A percentile compares a stretch with the other conserved stretches of the same genome.
Conservation (phyloP, 2,113 vertebrate genomes). For the Calidris pygmaea region DNA sequence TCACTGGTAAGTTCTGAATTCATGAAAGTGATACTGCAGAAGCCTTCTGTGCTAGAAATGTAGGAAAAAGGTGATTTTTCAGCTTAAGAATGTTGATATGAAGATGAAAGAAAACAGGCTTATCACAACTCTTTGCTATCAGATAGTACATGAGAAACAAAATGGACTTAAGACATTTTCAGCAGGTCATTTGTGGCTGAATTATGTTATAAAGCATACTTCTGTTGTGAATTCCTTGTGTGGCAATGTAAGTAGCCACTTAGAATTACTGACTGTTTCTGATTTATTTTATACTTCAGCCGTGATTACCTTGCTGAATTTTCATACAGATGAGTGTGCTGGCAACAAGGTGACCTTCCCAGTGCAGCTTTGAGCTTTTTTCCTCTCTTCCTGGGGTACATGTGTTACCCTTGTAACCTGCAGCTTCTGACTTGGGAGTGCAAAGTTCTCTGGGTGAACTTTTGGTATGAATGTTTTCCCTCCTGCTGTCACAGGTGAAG, state of each 20-base stretch:
- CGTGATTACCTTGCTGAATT: not conserved
- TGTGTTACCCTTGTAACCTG: not conserved
- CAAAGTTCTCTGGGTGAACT: conserved; percentile 20
- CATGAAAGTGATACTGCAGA: not conserved
- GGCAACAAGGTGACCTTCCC: not conserved
- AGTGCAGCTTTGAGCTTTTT: not conserved
- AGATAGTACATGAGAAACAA: not conserved
- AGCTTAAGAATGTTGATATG: not conserved
- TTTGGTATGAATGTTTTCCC: not conserved
- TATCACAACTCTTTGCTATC: not conserved
- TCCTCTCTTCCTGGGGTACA: fast-evolving
- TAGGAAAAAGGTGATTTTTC: not conserved
- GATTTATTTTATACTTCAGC: not conserved
- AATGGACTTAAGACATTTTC: not conserved
- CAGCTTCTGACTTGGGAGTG: not conserved
- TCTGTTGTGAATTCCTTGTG: not conserved
- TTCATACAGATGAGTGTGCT: not conserved
- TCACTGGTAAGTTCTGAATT: not conserved
- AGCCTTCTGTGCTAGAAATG: not conserved
- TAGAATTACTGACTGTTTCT: not conserved
- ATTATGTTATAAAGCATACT: not conserved
- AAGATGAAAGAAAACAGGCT: not conserved
- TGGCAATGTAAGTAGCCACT: not conserved
- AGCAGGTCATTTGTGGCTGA: not conserved
- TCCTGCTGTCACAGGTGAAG: not conserved